These are phyloP conservation scores for Spilosoma lubricipeda DNA, from an alignment of 2,888 invertebrate species.

Conservation along the genomic window DNA sequence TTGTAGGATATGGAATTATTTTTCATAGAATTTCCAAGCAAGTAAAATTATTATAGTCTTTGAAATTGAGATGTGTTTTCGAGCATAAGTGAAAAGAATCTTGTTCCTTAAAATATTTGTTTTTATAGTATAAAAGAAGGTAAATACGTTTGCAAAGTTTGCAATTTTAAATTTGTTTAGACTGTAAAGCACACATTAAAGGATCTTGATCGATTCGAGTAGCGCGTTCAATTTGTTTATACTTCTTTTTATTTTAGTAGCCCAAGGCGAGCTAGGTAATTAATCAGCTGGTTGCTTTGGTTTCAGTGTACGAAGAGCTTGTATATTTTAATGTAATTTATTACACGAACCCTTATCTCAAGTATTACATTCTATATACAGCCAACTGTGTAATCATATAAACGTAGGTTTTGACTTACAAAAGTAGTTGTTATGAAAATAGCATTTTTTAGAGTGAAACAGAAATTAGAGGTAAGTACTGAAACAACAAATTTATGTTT, in stretches of 20 bases:
- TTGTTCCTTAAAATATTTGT: neutral
- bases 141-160: neutral
- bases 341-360: conserved; percentile 37
- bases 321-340: conserved; percentile 52
- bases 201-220: conserved; percentile 30
- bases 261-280: conserved; percentile 42
- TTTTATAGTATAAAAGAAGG: neutral
- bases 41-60: conserved; percentile 1
- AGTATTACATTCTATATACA: conserved; percentile 31
- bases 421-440: conserved; percentile 12
- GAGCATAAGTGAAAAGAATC: neutral
- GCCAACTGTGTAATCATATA: conserved; percentile 28
- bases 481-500: neutral
- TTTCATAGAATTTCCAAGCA: conserved; percentile 12
- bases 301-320: conserved; percentile 42
- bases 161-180: neutral
- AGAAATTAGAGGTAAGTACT: neutral
- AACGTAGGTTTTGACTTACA: conserved; percentile 16
- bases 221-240: conserved; percentile 40
- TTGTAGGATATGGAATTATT: conserved; percentile 6
- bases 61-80: neutral
- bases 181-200: conserved; percentile 21
- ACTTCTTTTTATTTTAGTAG: conserved; percentile 39
- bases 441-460: neutral
- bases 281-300: conserved; percentile 48